Evolutionary conservation across 35 echinoderm and acorn worm genomes (phyloP).

Genomic region (Chiridota heheva): DNA sequence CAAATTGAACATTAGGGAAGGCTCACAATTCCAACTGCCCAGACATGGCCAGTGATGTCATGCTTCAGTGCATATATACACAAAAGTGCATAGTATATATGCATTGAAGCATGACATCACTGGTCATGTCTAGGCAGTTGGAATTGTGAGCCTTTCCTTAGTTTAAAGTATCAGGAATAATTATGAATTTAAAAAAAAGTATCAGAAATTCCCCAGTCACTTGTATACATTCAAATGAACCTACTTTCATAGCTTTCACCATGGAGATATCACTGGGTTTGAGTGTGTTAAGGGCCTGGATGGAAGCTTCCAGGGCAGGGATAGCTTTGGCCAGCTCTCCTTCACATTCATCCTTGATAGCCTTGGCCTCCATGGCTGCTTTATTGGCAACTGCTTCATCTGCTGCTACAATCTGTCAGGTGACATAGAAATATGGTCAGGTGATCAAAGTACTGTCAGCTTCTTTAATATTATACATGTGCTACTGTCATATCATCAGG

Average conservation of each 20-base stretch:
- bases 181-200: background rate
- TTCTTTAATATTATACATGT: too few relatives aligned
- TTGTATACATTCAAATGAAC: too few relatives aligned
- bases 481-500: too few relatives aligned
- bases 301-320: conserved; percentile 79
- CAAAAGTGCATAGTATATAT: background rate
- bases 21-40: too few relatives aligned
- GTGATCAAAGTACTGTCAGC: background rate
- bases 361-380: conserved; percentile 77
- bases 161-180: background rate
- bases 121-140: too few relatives aligned
- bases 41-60: too few relatives aligned
- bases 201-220: too few relatives aligned
- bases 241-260: conserved; percentile 98
- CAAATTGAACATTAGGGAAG: too few relatives aligned
- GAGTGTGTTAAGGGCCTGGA: conserved; percentile 86
- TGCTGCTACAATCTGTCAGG: conserved; percentile 76
- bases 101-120: too few relatives aligned
- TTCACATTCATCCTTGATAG: conserved; percentile 96
- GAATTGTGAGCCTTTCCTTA: too few relatives aligned
- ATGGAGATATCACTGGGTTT: conserved; percentile 99
- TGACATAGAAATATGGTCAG: background rate
- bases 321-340: conserved; percentile 91
- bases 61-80: too few relatives aligned
- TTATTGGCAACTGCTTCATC: conserved; percentile 97